Base-by-base conservation (phyloP, 1,140 invertebrate species). In the Rhopalosiphum padi region DNA sequence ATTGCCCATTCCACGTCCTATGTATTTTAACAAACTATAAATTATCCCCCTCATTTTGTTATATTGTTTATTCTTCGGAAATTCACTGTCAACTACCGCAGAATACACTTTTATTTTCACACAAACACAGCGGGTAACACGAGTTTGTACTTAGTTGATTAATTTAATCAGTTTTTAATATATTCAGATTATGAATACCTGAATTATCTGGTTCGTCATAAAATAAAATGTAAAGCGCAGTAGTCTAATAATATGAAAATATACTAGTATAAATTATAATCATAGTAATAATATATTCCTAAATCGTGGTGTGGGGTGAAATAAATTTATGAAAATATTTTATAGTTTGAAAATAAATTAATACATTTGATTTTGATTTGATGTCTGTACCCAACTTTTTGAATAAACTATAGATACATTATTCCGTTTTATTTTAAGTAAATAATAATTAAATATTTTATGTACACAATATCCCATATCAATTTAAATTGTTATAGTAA, bases 111-210 rank as follows among this genome's bases (percentile, higher is more conserved):
- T 8, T 90, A 68, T 90, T 90, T 60, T 46, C 9, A 18, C 37
- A 68, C 21, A 21, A 43, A 90, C 89, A 68, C 2, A 6, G 60
- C 15, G n/a, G 11, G 30, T 77, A 43, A 90, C 89, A 90, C 25
- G 55, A 35, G 25, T 68, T 68, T 68, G 11, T 90, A 90, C 89
- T 90, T 68, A 68, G 37, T 41, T 68, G 89, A 90, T 90, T 90
- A 90, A 68, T 90, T 90, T 90, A 68, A 90, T 90, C 89, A 90
- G 35, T 68, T 90, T 43, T 30, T 30, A 68, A 43, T 68, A 18
- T 43, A 90, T 37, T 55, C 37, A 89, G 35, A 53, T 41, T 88
- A 51, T 51, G 46, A 35, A 48, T 86, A 51, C 46, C 25, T 48
- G 30, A 88, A 51, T 77, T 77, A 77, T 88, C 21, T 88, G n/a